Evolutionary conservation across 2,888 invertebrate genomes (phyloP), one percentile per base, ranked within the genome.

Genomic region (Phortica okadai): DNA sequence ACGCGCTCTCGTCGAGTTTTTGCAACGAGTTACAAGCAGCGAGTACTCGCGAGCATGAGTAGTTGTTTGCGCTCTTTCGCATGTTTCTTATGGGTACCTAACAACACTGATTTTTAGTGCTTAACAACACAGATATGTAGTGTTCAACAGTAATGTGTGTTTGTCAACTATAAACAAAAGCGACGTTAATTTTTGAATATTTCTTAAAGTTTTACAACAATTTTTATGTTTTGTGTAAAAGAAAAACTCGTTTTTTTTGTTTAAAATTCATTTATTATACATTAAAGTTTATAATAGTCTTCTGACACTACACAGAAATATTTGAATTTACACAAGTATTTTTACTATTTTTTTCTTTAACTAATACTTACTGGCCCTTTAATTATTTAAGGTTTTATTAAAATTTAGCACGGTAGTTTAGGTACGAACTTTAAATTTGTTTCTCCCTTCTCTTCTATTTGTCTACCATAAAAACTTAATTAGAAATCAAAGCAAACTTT

Each of bases 181-280:
- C 14, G 14, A 50, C 50, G 50, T 50, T 50, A 50, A 50, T 6
- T 50, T 33, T 50, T 50, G 50, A 50, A 50, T 50, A 11, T 50
- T 50, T 50, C 2, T 50, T 50, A 50, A 50, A 45, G 45, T 45
- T 8, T 14, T 50, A 50, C 2, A 50, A 50, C 2, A 50, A 59
- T 59, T 59, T n/a, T 59, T 59, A 59, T 7, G 10, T 59, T 14
- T 14, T 58, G 6, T 21, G 6, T 58, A n/a, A 58, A 16, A 8
- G 6, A 11, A 72, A 72, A 25, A 54, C 33, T 45, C 21, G 11
- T 10, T 21, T 69, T 21, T 16, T 10, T 67, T 33, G 25, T 54
- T 72, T 72, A 72, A 72, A 72, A 72, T 72, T 33, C 70, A 54
- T 70, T 72, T 72, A 72, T 72, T 72, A 33, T 72, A 72, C 70